These are phyloP conservation scores for Strix aluco DNA, from an alignment of 2,113 vertebrate species.

Conservation along the genomic window DNA sequence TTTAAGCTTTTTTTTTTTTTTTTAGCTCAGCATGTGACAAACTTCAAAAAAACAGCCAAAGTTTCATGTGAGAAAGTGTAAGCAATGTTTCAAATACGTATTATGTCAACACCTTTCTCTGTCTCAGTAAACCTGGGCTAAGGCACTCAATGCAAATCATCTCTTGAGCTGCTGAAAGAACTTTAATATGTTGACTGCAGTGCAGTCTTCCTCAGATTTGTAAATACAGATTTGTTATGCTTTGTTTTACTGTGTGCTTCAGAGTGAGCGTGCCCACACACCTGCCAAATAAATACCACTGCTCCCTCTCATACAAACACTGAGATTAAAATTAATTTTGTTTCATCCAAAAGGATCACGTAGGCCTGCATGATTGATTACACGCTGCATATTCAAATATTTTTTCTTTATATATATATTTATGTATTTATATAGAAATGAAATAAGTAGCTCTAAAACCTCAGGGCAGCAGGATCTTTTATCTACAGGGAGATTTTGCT, in stretches of 20 bases:
- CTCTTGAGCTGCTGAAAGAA: neutral
- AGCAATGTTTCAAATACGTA: constrained; percentile 12
- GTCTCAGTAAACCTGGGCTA: constrained; percentile 15
- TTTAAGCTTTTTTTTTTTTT: neutral
- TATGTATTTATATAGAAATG: neutral
- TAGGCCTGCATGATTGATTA: neutral
- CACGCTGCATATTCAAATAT: neutral
- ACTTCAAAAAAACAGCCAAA: neutral
- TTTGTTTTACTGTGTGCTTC: constrained; percentile 11
- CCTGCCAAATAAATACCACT: constrained; percentile 4
- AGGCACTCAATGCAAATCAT: constrained; percentile 1
- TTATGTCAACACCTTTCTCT: constrained; percentile 20
- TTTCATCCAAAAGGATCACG: neutral
- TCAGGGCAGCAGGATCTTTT: neutral
- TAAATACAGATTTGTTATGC: constrained; percentile 48
- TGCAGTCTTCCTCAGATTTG: constrained; percentile 10
- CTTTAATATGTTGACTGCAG: constrained; percentile 23
- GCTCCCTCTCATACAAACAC: neutral
- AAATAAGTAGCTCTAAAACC: neutral
- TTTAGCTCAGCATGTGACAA: constrained; percentile 10
- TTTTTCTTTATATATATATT: neutral
- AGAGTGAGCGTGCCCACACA: neutral
- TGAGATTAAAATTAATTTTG: neutral
- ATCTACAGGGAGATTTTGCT: neutral
- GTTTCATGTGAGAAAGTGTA: neutral